A percentile compares a stretch with the other conserved stretches of the same genome.
phyloP scores from a whole-genome alignment of 1,140 invertebrate genomes.

The Neuroterus valhalla region DNA sequence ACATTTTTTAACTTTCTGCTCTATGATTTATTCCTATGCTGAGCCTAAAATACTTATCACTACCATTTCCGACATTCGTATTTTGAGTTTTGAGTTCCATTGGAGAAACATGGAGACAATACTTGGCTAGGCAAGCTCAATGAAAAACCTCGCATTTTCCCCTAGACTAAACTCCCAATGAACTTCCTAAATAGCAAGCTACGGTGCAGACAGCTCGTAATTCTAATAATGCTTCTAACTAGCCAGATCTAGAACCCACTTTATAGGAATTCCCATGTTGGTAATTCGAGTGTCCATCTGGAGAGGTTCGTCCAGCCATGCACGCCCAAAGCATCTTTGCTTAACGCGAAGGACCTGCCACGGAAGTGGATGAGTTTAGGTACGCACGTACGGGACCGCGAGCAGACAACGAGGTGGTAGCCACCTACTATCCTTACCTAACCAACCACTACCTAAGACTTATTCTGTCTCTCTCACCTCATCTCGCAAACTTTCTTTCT shows the following conservation, averaged over 20 bases:
- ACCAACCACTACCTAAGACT: conserved; percentile 45
- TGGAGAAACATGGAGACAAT: not conserved
- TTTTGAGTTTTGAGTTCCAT: not conserved
- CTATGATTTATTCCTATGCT: no score
- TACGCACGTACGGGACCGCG: conserved; percentile 44
- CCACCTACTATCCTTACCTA: conserved; percentile 48
- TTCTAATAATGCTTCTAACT: conserved; percentile 43
- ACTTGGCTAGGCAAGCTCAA: conserved; percentile 9
- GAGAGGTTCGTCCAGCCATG: conserved; percentile 25
- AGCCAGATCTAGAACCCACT: conserved; percentile 7
- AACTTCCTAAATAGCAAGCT: conserved; percentile 30
- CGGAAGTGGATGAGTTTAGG: conserved; percentile 35
- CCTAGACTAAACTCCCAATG: conserved; percentile 27
- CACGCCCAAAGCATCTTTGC: conserved; percentile 25
- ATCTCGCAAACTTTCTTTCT: conserved; percentile 48
- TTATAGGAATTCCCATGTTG: conserved; percentile 37
- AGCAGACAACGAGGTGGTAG: conserved; percentile 47
- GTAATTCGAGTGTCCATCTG: conserved; percentile 41
- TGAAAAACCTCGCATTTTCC: conserved; percentile 21
- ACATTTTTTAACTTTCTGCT: no score
- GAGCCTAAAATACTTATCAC: not conserved
- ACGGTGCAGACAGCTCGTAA: conserved; percentile 21
- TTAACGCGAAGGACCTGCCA: not conserved
- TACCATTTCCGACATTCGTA: not conserved
- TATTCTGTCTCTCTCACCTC: conserved; percentile 40